Percentiles rank a stretch among this genome's conserved stretches.
Evolutionary conservation across 2,888 invertebrate genomes (phyloP).

Genomic region (Cremastinae sp.): DNA sequence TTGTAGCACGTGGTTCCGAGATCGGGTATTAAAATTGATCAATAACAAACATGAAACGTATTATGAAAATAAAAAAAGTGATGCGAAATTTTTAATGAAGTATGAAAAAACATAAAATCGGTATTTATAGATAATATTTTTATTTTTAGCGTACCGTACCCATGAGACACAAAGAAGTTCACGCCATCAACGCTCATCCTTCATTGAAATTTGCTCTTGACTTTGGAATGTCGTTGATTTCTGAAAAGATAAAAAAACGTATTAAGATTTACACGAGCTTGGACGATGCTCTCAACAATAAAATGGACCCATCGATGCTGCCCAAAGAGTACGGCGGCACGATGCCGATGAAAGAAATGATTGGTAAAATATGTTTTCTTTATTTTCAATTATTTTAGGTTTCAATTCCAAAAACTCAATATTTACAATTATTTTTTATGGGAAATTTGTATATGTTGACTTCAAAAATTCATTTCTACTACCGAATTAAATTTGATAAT

Average conservation of each 20-base stretch:
- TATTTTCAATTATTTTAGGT: too few relatives aligned
- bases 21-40: too few relatives aligned
- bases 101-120: too few relatives aligned
- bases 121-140: background rate
- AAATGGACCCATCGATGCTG: constrained; percentile 84
- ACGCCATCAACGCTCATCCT: constrained; percentile 88
- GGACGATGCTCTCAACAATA: constrained; percentile 82
- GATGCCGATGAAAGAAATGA: constrained; percentile 92
- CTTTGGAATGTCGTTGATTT: constrained; percentile 88
- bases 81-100: background rate
- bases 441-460: too few relatives aligned
- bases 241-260: constrained; percentile 88
- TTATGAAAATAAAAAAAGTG: too few relatives aligned
- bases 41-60: too few relatives aligned
- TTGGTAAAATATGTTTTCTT: too few relatives aligned
- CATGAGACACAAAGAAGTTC: constrained; percentile 90
- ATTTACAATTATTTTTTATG: too few relatives aligned
- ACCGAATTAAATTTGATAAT: too few relatives aligned
- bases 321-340: constrained; percentile 92
- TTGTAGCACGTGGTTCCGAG: too few relatives aligned
- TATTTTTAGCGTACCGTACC: constrained; percentile 86
- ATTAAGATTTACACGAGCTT: constrained; percentile 85
- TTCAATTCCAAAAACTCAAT: too few relatives aligned
- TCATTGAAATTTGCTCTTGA: constrained; percentile 89
- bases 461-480: too few relatives aligned